Percentiles rank a stretch among this genome's conserved stretches.
These are phyloP conservation scores for Palythoa heliodiscus DNA, from an alignment of 92 coral and sea anemone genomes.

Conservation along the genomic window DNA sequence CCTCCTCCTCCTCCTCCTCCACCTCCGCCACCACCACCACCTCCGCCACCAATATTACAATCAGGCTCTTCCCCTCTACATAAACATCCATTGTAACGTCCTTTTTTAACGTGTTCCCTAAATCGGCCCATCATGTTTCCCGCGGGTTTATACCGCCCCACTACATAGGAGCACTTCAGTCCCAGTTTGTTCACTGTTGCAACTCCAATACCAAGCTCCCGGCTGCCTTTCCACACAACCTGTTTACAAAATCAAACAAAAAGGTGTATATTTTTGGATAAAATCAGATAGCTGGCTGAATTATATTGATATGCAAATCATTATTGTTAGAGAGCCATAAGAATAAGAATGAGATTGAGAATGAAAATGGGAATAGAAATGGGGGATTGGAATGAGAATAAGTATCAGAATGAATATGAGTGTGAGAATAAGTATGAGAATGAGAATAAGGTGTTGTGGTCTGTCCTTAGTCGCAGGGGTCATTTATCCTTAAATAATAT, in stretches of 20 bases:
- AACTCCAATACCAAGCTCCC: slow-evolving; percentile 36
- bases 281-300: background rate
- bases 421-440: no score
- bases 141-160: slow-evolving; percentile 28
- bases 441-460: no score
- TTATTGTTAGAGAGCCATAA: no score
- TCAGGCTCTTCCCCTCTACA: slow-evolving; percentile 33
- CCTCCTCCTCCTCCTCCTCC: slow-evolving; percentile 17
- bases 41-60: slow-evolving; percentile 25
- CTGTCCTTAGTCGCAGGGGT: no score
- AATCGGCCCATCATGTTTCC: slow-evolving; percentile 39
- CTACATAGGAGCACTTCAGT: slow-evolving; percentile 39
- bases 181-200: slow-evolving; percentile 18
- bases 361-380: no score
- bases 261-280: background rate
- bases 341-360: no score
- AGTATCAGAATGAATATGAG: no score
- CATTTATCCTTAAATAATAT: no score
- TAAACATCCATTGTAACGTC: slow-evolving; percentile 39
- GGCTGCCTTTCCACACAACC: slow-evolving; percentile 44
- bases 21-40: slow-evolving; percentile 4
- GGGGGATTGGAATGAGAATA: no score
- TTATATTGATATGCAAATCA: no score
- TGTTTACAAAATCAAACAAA: background rate
- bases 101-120: slow-evolving; percentile 16